Conservation (phyloP, 2,888 invertebrate species). For the Litoditis marina region DNA sequence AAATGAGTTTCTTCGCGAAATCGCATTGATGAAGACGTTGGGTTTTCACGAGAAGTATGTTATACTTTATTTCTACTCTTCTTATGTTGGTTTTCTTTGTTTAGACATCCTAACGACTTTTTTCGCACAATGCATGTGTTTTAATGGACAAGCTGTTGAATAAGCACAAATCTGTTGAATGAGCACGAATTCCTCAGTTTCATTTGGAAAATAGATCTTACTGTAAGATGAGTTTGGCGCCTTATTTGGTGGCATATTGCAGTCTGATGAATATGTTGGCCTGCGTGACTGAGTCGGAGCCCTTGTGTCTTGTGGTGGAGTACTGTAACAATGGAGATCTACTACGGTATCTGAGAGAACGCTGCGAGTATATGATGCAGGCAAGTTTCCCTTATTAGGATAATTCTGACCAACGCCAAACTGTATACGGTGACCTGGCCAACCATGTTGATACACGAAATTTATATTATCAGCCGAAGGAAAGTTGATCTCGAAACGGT, state of each 20-base stretch:
- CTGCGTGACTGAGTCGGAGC: conserved; percentile 67
- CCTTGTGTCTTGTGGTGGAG: conserved; percentile 66
- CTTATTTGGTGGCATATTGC: not conserved
- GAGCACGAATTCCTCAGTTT: not conserved
- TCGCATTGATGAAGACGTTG: conserved; percentile 99
- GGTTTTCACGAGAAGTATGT: conserved; percentile 78
- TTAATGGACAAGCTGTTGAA: not conserved
- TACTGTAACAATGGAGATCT: conserved; percentile 76
- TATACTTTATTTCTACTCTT: too few relatives aligned
- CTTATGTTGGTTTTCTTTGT: too few relatives aligned
- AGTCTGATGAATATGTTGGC: conserved; percentile 86
- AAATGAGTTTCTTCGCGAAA: conserved; percentile 71
- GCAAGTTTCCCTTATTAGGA: too few relatives aligned
- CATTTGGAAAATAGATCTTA: too few relatives aligned
- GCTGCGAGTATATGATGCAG: conserved; percentile 71
- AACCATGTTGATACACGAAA: too few relatives aligned
- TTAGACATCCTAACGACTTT: too few relatives aligned
- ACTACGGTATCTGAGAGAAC: conserved; percentile 84
- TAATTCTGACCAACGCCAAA: too few relatives aligned
- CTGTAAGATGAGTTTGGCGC: too few relatives aligned
- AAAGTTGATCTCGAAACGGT: too few relatives aligned
- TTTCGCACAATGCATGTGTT: too few relatives aligned
- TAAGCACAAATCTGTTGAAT: not conserved
- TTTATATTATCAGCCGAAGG: too few relatives aligned
- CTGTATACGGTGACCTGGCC: too few relatives aligned